Evolutionary conservation across 2,113 vertebrate genomes (phyloP).

Genomic region (Podarcis muralis): DNA sequence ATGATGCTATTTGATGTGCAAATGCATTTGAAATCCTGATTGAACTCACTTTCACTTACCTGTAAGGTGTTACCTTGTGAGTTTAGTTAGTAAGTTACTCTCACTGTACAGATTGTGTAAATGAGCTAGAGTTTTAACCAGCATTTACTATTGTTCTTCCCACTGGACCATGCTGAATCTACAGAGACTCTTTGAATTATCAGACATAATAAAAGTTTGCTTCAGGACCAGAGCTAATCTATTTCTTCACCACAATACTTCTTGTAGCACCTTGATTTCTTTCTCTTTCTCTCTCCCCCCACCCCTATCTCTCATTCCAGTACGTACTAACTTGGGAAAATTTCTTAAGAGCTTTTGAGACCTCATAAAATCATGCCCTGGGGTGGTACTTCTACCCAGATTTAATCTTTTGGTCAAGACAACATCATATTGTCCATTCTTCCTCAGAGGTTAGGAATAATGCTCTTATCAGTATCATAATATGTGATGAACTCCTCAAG

Average conservation of each 20-base stretch:
- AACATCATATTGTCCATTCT: neutral
- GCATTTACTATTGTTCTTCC: neutral
- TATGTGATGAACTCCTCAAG: slow-evolving; percentile 16
- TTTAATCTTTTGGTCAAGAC: neutral
- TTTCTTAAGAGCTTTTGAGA: neutral
- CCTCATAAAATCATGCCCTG: neutral
- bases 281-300: no score
- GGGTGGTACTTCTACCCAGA: neutral
- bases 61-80: no score
- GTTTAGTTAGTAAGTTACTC: no score
- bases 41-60: no score
- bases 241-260: neutral
- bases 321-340: neutral
- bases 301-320: neutral
- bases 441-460: slow-evolving; percentile 12
- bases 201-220: neutral
- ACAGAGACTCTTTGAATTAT: neutral
- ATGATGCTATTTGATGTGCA: no score
- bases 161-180: neutral
- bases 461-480: slow-evolving; percentile 17
- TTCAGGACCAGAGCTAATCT: neutral
- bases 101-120: neutral
- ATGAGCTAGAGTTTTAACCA: neutral
- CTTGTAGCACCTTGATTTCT: neutral
- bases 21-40: no score